Evolutionary conservation across 2,888 invertebrate genomes (phyloP).

Genomic region (Caenorhabditis sinica): DNA sequence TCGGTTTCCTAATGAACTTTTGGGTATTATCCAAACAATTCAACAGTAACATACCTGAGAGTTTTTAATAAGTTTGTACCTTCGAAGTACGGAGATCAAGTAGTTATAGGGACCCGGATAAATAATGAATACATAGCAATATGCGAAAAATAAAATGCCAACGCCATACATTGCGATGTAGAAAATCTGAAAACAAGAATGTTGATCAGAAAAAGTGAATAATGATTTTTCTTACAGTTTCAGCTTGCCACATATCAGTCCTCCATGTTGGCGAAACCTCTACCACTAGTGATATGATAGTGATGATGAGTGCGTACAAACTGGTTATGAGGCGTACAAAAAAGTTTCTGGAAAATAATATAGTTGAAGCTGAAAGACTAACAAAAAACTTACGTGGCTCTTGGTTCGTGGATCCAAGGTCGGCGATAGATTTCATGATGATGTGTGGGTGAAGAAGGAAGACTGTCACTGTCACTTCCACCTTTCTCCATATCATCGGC

Average conservation of each 20-base stretch:
- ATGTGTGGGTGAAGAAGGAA: conserved; percentile 60
- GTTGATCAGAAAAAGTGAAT: neutral
- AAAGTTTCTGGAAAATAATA: conserved; percentile 69
- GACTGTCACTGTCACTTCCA: conserved; percentile 58
- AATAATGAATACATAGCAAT: conserved; percentile 81
- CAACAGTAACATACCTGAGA: conserved; percentile 55
- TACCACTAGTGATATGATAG: conserved; percentile 79
- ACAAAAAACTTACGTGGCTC: conserved; percentile 63
- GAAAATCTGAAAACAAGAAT: conserved; percentile 75
- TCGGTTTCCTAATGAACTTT: conserved; percentile 28
- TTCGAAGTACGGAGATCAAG: conserved; percentile 51
- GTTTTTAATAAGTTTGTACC: conserved; percentile 55
- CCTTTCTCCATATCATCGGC: conserved; percentile 65
- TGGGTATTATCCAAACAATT: too few species aligned
- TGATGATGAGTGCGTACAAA: conserved; percentile 81
- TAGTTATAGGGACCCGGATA: conserved; percentile 78
- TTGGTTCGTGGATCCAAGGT: conserved; percentile 65
- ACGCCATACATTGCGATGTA: conserved; percentile 81
- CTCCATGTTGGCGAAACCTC: conserved; percentile 81
- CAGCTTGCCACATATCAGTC: conserved; percentile 78
- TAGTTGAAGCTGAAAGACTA: neutral
- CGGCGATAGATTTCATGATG: conserved; percentile 38
- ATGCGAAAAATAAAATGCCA: conserved; percentile 79
- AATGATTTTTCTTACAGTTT: conserved; percentile 72
- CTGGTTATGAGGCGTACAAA: conserved; percentile 80